Evolutionary conservation across 1,140 invertebrate species (phyloP), one percentile per base, ranked within the genome.

Genomic region (roundworm (Caenorhabditis elegans)): DNA sequence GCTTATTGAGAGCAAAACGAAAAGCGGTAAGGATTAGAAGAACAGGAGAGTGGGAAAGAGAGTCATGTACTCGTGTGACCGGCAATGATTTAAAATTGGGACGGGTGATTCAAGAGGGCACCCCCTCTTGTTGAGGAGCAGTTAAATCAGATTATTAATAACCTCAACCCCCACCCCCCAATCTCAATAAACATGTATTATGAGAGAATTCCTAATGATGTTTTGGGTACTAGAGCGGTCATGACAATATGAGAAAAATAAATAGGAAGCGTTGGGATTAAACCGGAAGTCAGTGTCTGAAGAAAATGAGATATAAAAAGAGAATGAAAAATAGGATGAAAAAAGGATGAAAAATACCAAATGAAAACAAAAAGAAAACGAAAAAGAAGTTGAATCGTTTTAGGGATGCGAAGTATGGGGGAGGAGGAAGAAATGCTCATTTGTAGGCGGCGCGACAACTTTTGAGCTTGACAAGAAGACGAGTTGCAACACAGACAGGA

Each of bases 401-500:
- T 10, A 70, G 60, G 39, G 5, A 70, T 22, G 39, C 60, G 60
- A 43, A 39, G 60, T n/a, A 70, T 3, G 0, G 39, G 39, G 39
- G 34, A 39, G 10, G 19, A 70, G 60, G 34, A 39, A 39, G 34
- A 39, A 70, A 39, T n/a, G 60, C 60, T 70, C 60, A 70, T 70
- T 70, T 70, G 60, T 70, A 70, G 60, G 60, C 60, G 60, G 34
- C 34, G 60, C 60, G 60, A 70, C 60, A 70, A 70, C 60, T 70
- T 70, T 70, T 70, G 60, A 70, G 60, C 60, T 70, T 70, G 60
- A 70, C 60, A 70, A 70, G 60, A 70, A 36, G 60, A 70, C 60
- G 19, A 70, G 60, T 70, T 70, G 60, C 60, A 70, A 70, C 60
- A n/a, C n/a, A 70, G 60, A 70, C 60, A 70, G 60, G 34, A 70